phyloP scores from a whole-genome alignment of 64 coral and sea anemone genomes.

The Montipora foliosa region DNA sequence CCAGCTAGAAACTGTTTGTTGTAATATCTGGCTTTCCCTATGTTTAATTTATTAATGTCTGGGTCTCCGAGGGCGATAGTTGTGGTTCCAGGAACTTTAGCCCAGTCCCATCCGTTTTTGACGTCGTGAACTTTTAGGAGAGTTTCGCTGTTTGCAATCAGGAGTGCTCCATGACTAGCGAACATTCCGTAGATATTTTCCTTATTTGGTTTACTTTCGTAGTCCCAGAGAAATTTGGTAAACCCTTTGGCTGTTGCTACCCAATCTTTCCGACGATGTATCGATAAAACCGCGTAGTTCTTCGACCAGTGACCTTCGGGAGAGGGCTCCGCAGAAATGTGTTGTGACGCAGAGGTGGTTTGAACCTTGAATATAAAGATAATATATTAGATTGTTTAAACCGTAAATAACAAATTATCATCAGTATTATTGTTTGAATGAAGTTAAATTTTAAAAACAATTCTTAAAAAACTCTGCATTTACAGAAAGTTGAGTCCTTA shows the following conservation, averaged over 20 bases:
- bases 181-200: slow-evolving; percentile 83
- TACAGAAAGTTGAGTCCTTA: too few relatives aligned
- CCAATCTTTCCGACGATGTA: slow-evolving; percentile 85
- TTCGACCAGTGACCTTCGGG: slow-evolving; percentile 86
- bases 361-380: neutral
- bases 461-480: too few relatives aligned
- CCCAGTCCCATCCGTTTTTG: slow-evolving; percentile 90
- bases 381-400: neutral
- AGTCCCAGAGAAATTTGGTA: slow-evolving; percentile 67
- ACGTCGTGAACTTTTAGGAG: slow-evolving; percentile 58
- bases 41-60: slow-evolving; percentile 30
- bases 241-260: slow-evolving; percentile 82
- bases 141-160: slow-evolving; percentile 77
- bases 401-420: too few relatives aligned
- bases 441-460: too few relatives aligned
- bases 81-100: slow-evolving; percentile 80
- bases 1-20: slow-evolving; percentile 38
- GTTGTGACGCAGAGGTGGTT: neutral
- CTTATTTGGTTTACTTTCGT: slow-evolving; percentile 3
- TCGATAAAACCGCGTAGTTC: slow-evolving; percentile 74
- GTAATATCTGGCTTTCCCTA: slow-evolving; percentile 31
- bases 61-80: slow-evolving; percentile 20
- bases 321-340: slow-evolving; percentile 4
- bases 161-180: slow-evolving; percentile 69
- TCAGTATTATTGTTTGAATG: too few relatives aligned